A percentile compares a stretch with the other conserved stretches of the same genome.
Conservation (phyloP, 2,797 vertebrate species). For the Vultur gryphus region DNA sequence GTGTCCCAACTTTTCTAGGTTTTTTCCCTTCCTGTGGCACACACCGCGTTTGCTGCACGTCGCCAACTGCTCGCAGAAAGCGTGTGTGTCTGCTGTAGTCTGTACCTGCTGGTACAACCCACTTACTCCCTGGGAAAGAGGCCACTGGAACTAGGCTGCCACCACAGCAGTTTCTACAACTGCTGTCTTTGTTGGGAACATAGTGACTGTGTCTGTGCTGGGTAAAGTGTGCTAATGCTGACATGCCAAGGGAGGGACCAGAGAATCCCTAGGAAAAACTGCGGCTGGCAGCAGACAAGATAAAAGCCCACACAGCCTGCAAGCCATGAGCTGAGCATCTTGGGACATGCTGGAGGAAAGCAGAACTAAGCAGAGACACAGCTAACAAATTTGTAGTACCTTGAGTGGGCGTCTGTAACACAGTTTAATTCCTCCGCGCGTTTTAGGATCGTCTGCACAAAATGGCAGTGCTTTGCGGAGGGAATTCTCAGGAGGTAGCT, state of each 20-base stretch:
- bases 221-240: neutral
- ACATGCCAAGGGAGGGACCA: neutral
- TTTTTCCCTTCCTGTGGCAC: neutral
- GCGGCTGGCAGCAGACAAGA: neutral
- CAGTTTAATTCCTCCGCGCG: neutral
- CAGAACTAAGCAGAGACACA: neutral
- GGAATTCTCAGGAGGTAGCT: conserved; percentile 91
- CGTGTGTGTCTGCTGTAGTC: rapidly evolving
- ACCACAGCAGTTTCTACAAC: neutral
- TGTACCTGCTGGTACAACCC: neutral
- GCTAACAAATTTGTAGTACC: neutral
- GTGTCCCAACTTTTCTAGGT: neutral
- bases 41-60: rapidly evolving
- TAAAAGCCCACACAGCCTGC: neutral
- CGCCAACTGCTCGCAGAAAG: neutral
- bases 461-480: conserved; percentile 92
- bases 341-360: neutral
- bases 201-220: neutral
- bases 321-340: neutral
- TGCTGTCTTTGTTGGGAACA: neutral
- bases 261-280: neutral
- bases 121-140: neutral
- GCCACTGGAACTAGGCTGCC: neutral
- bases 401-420: neutral
- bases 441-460: conserved; percentile 87